Conservation (phyloP, 2,113 vertebrate genomes). For the Circaetus gallicus region DNA sequence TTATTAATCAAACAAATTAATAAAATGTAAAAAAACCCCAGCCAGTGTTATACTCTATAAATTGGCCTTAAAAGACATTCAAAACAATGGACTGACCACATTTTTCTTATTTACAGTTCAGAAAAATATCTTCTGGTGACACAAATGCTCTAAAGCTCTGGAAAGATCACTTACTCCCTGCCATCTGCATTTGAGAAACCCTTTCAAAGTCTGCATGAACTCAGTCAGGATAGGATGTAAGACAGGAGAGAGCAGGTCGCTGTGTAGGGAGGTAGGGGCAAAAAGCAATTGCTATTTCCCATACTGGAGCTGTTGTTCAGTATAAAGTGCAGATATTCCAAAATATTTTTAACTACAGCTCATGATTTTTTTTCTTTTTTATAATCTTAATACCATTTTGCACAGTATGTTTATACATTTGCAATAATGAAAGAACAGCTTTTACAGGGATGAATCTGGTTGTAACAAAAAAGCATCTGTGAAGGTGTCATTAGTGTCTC, state of each 20-base stretch:
- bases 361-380: neutral
- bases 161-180: neutral
- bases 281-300: neutral
- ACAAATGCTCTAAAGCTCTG: neutral
- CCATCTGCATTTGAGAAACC: neutral
- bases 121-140: neutral
- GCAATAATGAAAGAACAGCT: neutral
- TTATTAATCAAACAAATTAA: slow-evolving; percentile 7
- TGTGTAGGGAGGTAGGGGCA: neutral
- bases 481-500: neutral
- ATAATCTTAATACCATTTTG: neutral
- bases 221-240: neutral
- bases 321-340: neutral
- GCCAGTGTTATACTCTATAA: neutral
- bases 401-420: neutral
- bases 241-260: neutral
- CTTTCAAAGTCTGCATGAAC: neutral
- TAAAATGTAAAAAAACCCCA: neutral
- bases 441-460: neutral
- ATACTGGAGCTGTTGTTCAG: neutral
- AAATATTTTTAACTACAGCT: neutral
- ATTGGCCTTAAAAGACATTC: neutral
- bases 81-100: neutral
- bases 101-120: neutral
- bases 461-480: neutral